Base-by-base conservation (phyloP, 2,888 invertebrate species). In the Eupelmus urozonus region DNA sequence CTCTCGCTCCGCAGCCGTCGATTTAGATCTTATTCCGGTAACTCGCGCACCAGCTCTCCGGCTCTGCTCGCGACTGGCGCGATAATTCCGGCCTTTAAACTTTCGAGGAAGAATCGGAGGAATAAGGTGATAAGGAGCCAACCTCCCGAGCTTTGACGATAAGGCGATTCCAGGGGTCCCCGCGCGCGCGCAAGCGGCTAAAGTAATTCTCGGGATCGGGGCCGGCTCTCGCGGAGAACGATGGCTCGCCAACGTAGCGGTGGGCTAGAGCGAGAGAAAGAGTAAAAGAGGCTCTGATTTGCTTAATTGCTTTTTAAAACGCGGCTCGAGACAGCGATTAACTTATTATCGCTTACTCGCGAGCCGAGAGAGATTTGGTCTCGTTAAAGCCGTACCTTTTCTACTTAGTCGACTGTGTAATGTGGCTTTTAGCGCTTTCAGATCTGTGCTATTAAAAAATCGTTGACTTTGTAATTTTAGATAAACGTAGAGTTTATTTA, bases 61-160 rank as follows among this genome's bases (percentile, higher is more conserved):
- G 3, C 70, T 49, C 51, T 1, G 23, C n/a, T 42, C 3, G 13
- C 20, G 60, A 16, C 27, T 40, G 27, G 18, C 51, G 27, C 81
- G 82, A 82, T 84, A 85, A 82, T 83, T 11, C 83, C 76, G 63
- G 78, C 74, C 78, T 83, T 81, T 80, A 82, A 82, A 82, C 80
- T 82, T 83, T 55, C 62, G 23, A 49, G 53, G 62, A 34, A 72
- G 70, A 79, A 73, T 79, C 66, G 49, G 25, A 57, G 70, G 65
- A 78, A 82, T 66, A 59, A 75, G 77, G 79, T 79, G 80, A 81
- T 79, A 78, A 79, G 76, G 59, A 42, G 60, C 27, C 29, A n/a
- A n/a, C n/a, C 20, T 20, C 49, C 1, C 18, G 23, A 34, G 71
- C 42, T 59, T 69, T 59, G 66, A 57, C 63, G 78, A 80, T 81